Evolutionary conservation across 2,888 invertebrate genomes (phyloP), one percentile per base, ranked within the genome.

Genomic region (Encarsia formosa): DNA sequence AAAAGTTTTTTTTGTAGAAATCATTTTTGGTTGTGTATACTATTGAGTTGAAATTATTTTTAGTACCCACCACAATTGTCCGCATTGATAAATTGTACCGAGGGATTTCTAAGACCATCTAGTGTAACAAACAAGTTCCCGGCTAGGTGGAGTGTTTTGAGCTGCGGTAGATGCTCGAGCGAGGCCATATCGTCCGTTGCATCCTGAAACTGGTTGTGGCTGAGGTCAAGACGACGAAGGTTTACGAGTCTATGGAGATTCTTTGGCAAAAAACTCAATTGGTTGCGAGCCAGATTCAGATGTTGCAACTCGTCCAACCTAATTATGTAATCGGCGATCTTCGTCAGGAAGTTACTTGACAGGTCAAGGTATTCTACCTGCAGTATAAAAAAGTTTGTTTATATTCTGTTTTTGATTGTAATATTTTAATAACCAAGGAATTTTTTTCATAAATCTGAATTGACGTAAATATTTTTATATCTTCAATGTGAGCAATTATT

Each of bases 291-390:
- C 38, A 83, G 61, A 66, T 81, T 79, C 48, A 83, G 62, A 64
- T 73, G 75, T 63, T 79, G 73, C 11, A 88, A 71, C 39, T 77
- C 74, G n/a, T 38, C 47, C 16, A 73, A 52, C 20, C 62, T 56
- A 49, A 64, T 65, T 35, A 72, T 46, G 11, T 63, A 62, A 15
- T 48, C 46, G 11, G 86, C 84, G 60, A 86, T 79, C 15, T 53
- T 58, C 8, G 73, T 69, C 53, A 88, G 81, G 37, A 76, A 70
- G 66, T 88, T 88, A 61, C 78, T 77, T 0, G 85, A 82, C 39
- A 88, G 67, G 59, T 85, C 79, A 61, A 88, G 65, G 13, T 79
- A 77, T 64, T 83, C 79, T 29, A 84, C 81, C 84, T 85, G 76
- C 2, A 49, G 39, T 40, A 2, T 31, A 41, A 3, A 44, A 47